Base-by-base conservation (phyloP, 1,140 invertebrate species). In the Leptopilina clavipes region DNA sequence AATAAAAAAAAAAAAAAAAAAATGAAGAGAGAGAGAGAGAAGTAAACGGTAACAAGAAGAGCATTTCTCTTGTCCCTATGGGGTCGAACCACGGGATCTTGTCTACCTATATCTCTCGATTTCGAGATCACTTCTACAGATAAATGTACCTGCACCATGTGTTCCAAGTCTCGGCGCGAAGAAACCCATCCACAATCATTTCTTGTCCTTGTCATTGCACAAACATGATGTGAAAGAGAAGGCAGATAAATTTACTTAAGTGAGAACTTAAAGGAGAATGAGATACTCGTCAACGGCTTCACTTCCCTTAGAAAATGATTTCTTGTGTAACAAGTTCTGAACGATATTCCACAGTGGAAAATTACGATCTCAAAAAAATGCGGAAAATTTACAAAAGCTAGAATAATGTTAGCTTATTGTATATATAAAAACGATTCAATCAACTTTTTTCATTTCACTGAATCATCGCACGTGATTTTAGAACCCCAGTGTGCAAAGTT, bases 51-150 rank as follows among this genome's bases (percentile, higher is more conserved):
- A 59, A 59, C 56, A 59, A 59, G 56, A 59, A 59, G 56, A 59
- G 56, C 56, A 59, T 59, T 59, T 59, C 56, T 59, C 56, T 59
- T 59, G 56, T 19, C 56, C 22, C 56, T 59, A 59, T 59, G 56
- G 56, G 56, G 56, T 25, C 19, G 19, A 59, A 1, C 19, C 56
- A 9, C 56, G 25, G 56, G 56, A 59, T 59, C 56, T 59, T 59
- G 19, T 59, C 56, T 59, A 59, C 56, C 19, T 52, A 56, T 22
- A 56, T 56, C 8, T 56, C 19, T 56, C 54, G 54, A 56, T 56
- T 56, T 56, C 54, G 19, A 56, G 54, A 56, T 56, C 54, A 56
- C 54, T 56, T 17, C 7, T 56, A 8, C 54, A 19, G 56, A 59
- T 59, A 59, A 59, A 59, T 31, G 6, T 59, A 59, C 18, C 56